A percentile compares a stretch with the other conserved stretches of the same genome.
Evolutionary conservation across 2,888 invertebrate species (phyloP).

Genomic region (Megalurothrips usitatus): DNA sequence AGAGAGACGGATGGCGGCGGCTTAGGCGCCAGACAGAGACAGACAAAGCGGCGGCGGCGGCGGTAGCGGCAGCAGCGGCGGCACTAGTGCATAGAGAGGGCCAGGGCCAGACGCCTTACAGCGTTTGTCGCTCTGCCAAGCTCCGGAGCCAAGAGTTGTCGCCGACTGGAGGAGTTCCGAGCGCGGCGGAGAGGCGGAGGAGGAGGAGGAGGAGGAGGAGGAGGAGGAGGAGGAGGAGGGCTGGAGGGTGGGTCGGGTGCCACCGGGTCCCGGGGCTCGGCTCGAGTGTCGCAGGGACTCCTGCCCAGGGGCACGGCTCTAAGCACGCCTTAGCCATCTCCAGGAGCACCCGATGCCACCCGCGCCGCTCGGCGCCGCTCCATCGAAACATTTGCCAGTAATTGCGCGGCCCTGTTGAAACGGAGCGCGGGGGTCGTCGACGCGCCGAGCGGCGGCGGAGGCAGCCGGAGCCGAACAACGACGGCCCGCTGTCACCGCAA

Average conservation of each 20-base stretch:
- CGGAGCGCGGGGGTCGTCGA: too few species aligned
- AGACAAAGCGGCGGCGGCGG: too few species aligned
- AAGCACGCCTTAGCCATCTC: not conserved
- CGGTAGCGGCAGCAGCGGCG: too few species aligned
- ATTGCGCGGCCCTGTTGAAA: too few species aligned
- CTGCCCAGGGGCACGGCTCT: not conserved
- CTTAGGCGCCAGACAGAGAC: too few species aligned
- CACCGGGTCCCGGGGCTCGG: not conserved
- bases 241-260: too few species aligned
- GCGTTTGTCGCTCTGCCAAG: conserved; percentile 24
- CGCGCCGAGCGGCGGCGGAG: too few species aligned
- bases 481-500: too few species aligned
- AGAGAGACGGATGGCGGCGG: too few species aligned
- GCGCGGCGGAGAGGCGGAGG: not conserved
- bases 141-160: conserved; percentile 11
- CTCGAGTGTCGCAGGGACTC: not conserved
- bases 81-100: too few species aligned
- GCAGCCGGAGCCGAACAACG: too few species aligned
- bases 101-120: not conserved
- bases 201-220: not conserved
- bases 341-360: not conserved
- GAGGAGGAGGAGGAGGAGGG: not conserved
- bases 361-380: not conserved
- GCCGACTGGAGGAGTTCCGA: conserved; percentile 9
- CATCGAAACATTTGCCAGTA: not conserved